A percentile compares a stretch with the other conserved stretches of the same genome.
phyloP scores from a whole-genome alignment of 2,113 vertebrate species.

The Boulengeromyrus knoepffleri region DNA sequence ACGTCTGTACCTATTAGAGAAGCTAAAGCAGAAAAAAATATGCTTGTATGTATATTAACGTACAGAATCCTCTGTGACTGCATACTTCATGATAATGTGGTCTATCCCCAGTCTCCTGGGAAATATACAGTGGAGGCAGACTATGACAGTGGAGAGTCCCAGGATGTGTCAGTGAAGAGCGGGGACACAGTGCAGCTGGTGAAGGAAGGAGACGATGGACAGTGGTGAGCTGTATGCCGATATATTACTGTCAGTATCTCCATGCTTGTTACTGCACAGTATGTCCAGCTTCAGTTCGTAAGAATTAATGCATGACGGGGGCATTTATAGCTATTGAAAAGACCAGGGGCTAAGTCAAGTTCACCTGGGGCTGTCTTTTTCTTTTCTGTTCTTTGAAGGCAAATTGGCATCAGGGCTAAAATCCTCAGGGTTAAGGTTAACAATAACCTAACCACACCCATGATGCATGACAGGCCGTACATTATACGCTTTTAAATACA shows the following conservation, averaged over 20 bases:
- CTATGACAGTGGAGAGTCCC: conserved; percentile 56
- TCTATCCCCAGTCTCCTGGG: conserved; percentile 64
- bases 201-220: conserved; percentile 73
- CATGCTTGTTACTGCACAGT: neutral
- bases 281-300: neutral
- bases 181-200: conserved; percentile 81
- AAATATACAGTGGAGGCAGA: conserved; percentile 75
- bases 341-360: too few relatives aligned
- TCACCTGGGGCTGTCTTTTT: too few relatives aligned
- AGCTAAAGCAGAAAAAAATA: neutral
- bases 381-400: too few relatives aligned
- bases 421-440: too few relatives aligned
- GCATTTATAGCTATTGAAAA: too few relatives aligned
- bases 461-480: neutral
- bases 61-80: neutral
- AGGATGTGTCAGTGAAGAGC: conserved; percentile 67
- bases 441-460: too few relatives aligned
- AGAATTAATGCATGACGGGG: neutral
- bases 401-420: too few relatives aligned
- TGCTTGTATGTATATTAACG: neutral
- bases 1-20: neutral
- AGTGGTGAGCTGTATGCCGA: conserved; percentile 66
- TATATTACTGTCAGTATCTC: neutral
- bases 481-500: neutral
- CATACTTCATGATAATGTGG: neutral